These are phyloP conservation scores for Hormiphora californensis DNA, from an alignment of 37 sponge, comb jelly and placozoan genomes.

Conservation along the genomic window DNA sequence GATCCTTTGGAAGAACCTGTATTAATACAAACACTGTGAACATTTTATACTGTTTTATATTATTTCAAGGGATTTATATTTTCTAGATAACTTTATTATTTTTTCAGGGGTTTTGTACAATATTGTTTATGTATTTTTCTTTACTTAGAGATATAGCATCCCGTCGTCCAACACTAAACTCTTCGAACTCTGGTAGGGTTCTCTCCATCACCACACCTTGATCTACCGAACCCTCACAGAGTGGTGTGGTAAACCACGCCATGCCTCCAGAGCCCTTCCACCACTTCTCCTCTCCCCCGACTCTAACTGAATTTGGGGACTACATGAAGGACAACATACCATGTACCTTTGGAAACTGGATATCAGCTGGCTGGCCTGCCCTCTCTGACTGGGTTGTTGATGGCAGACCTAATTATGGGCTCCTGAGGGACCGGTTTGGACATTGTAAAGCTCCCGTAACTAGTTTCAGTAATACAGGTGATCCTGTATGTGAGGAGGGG, in stretches of 20 bases:
- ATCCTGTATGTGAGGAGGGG: background rate
- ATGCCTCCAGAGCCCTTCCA: no score
- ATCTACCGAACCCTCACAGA: no score
- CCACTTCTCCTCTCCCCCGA: background rate
- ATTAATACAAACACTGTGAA: background rate
- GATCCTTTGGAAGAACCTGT: conserved; percentile 11
- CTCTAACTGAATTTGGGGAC: background rate
- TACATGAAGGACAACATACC: conserved; percentile 11
- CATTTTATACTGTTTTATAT: background rate
- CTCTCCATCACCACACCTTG: no score
- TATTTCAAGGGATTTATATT: no score
- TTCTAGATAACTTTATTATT: no score
- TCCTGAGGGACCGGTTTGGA: background rate
- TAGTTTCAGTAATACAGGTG: background rate
- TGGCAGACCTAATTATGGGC: conserved; percentile 1
- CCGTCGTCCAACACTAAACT: no score
- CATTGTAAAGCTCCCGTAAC: background rate
- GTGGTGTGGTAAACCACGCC: no score
- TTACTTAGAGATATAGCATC: no score
- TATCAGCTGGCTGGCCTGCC: background rate
- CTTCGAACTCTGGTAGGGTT: no score
- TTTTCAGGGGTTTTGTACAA: no score
- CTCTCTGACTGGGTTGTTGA: background rate
- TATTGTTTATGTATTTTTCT: no score
- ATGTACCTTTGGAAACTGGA: conserved; percentile 27